Evolutionary conservation across 1,140 invertebrate genomes (phyloP), one percentile per base, ranked within the genome.

Genomic region (Contarinia nasturtii): DNA sequence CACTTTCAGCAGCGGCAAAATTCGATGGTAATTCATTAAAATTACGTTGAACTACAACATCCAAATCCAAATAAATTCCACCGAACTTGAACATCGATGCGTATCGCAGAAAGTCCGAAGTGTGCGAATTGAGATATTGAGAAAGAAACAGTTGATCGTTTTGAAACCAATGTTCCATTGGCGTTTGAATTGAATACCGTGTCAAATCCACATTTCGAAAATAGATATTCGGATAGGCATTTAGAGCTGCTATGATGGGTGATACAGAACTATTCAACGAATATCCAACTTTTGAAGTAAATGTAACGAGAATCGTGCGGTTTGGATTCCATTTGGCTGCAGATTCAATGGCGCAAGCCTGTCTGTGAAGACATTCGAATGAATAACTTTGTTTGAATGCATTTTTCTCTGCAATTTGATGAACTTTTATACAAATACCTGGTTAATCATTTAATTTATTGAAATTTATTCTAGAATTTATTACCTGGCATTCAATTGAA

Each of bases 291-390:
- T 68, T 67, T 27, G 68, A 71, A 1, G 75, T 57, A 52, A 71
- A 73, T 3, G 77, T 47, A 7, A 78, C 52, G 50, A 72, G 74
- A 1, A 80, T 61, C 17, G 65, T 60, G 46, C 64, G 67, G 45
- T 67, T 61, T 12, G 75, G 74, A 61, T 80, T 77, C 55, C 71
- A 63, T 22, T 59, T 53, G 1, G 77, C 77, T 0, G 76, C 76
- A 0, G 77, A 79, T 63, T 80, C 78, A 2, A 80, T 69, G 1
- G 77, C 73, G 52, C 77, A 80, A 0, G 77, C 76, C 53, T 80
- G 74, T 18, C 77, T 59, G n/a, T 36, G n/a, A 0, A 68, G 48
- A 18, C 59, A 70, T 18, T 77, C 51, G 10, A 58, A 46, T 19
- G 55, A 2, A 64, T 55, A 46, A 63, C 66, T 2, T 58, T 57